phyloP scores from a whole-genome alignment of 1,140 invertebrate species.

The Lasaia peninsularis region DNA sequence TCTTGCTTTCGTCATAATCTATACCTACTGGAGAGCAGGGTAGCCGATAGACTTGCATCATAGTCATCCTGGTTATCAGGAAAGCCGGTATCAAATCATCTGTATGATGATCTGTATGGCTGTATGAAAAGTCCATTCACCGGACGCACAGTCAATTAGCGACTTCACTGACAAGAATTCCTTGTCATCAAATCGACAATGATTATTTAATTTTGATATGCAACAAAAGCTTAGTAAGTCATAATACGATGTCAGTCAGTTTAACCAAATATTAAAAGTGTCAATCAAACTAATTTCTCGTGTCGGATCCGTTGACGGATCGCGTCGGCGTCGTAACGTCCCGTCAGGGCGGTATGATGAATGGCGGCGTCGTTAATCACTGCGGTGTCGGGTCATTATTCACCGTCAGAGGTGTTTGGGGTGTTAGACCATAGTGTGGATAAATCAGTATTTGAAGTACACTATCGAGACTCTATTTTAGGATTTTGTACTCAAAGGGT shows the following conservation, averaged over 20 bases:
- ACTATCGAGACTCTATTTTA: too few relatives aligned
- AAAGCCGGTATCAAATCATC: too few relatives aligned
- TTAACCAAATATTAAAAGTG: conserved; percentile 49
- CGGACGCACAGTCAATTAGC: too few relatives aligned
- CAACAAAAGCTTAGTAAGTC: conserved; percentile 16
- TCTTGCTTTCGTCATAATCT: too few relatives aligned
- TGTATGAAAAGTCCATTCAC: too few relatives aligned
- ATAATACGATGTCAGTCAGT: conserved; percentile 16
- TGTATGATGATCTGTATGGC: too few relatives aligned
- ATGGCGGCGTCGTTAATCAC: conserved; percentile 62
- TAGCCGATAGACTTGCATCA: too few relatives aligned
- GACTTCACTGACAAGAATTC: neutral
- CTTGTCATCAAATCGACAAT: neutral
- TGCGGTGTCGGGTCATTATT: conserved; percentile 55
- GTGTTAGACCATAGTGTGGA: conserved; percentile 22
- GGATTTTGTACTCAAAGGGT: too few relatives aligned
- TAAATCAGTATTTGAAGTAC: neutral
- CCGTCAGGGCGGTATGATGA: conserved; percentile 43
- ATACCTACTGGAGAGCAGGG: too few relatives aligned
- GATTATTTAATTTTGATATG: conserved; percentile 12
- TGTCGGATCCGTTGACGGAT: conserved; percentile 48
- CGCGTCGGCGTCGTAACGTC: conserved; percentile 43
- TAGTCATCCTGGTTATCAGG: too few relatives aligned
- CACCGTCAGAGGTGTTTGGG: conserved; percentile 43
- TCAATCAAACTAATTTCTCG: conserved; percentile 57